These are phyloP conservation scores for Nematopogon swammerdamellus DNA, from an alignment of 2,888 invertebrate genomes.

Conservation along the genomic window DNA sequence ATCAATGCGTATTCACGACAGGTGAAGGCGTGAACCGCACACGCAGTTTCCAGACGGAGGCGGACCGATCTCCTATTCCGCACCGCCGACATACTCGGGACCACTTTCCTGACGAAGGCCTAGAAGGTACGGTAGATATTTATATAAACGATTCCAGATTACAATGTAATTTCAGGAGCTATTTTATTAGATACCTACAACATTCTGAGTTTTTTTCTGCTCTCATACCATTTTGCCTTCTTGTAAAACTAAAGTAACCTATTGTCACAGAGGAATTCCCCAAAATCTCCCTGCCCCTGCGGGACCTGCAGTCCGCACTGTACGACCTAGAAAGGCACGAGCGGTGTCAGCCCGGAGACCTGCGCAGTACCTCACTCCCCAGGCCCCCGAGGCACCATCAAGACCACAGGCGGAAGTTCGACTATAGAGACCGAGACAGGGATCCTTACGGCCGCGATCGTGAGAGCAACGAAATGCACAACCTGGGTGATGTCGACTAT, in stretches of 20 bases:
- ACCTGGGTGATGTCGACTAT: conserved; percentile 39
- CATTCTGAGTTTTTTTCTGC: no score
- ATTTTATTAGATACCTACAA: no score
- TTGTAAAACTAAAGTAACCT: no score
- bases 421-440: conserved; percentile 26
- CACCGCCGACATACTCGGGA: neutral
- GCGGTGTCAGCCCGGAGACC: conserved; percentile 25
- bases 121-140: no score
- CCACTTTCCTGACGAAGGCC: neutral
- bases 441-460: conserved; percentile 35
- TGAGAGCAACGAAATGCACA: conserved; percentile 38
- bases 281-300: conserved; percentile 41
- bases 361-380: conserved; percentile 40
- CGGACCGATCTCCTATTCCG: neutral
- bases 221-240: no score
- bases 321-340: conserved; percentile 37
- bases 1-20: no score
- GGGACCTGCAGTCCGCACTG: conserved; percentile 43
- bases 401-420: conserved; percentile 31
- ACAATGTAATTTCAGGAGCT: no score
- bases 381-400: conserved; percentile 29
- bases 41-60: neutral
- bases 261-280: conserved; percentile 30
- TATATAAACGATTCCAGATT: no score
- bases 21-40: no score